Percentiles rank a stretch among this genome's conserved stretches.
Conservation (phyloP, 2,797 vertebrate species). For the Hafferia zeledoni region DNA sequence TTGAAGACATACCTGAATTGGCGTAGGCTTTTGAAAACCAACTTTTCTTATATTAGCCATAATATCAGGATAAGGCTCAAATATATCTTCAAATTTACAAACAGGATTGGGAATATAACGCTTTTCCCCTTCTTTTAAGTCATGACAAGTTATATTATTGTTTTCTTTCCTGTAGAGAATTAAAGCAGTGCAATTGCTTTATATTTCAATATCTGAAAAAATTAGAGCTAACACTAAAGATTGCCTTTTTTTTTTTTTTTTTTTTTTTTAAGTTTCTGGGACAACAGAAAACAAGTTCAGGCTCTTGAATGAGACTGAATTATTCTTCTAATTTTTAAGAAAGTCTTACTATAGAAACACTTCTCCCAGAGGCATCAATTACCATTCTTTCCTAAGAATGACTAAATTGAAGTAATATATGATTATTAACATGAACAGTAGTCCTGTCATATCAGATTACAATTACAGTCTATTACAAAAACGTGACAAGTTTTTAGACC, state of each 20-base stretch:
- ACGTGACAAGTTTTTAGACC: background rate
- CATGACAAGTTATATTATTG: constrained; percentile 90
- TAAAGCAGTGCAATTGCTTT: background rate
- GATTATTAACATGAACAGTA: background rate
- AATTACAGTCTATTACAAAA: background rate
- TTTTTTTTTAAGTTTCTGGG: background rate
- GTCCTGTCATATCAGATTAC: background rate
- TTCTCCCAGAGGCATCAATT: background rate
- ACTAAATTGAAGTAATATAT: background rate
- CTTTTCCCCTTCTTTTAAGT: constrained; percentile 85
- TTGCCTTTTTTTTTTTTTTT: background rate
- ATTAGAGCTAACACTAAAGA: background rate
- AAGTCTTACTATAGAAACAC: background rate
- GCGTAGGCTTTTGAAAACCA: constrained; percentile 91
- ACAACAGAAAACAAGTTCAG: background rate
- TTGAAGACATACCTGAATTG: constrained; percentile 88
- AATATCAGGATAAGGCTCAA: constrained; percentile 86
- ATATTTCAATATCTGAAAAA: background rate
- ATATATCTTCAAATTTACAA: constrained; percentile 88
- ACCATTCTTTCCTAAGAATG: background rate
- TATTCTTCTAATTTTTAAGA: background rate
- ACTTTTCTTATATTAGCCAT: constrained; percentile 88
- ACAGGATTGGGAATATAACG: constrained; percentile 88
- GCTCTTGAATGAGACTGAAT: background rate
- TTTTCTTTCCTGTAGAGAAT: constrained; percentile 86